phyloP scores from a whole-genome alignment of 2,113 vertebrate genomes.

The Catharus minimus region DNA sequence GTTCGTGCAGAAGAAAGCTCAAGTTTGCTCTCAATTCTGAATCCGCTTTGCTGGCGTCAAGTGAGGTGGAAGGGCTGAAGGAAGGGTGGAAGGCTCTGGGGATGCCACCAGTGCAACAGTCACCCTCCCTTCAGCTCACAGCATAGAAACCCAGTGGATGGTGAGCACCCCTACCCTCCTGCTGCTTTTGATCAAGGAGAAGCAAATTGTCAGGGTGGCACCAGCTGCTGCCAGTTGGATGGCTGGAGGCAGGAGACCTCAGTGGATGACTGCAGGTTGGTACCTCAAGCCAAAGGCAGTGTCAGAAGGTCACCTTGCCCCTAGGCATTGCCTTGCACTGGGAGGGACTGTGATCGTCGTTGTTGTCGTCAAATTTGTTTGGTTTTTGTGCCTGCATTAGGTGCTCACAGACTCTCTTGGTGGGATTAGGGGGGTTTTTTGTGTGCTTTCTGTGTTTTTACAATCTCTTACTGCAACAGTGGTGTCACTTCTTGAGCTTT shows the following conservation, averaged over 20 bases:
- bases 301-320: background rate
- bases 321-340: background rate
- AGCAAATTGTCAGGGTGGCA: fast-evolving
- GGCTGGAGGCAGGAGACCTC: background rate
- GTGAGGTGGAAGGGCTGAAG: background rate
- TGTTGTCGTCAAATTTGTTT: background rate
- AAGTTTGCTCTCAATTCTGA: background rate
- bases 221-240: background rate
- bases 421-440: background rate
- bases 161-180: background rate
- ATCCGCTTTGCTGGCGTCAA: fast-evolving
- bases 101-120: fast-evolving
- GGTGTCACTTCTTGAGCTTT: background rate
- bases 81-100: fast-evolving
- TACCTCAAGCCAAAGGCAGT: background rate
- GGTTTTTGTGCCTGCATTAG: fast-evolving
- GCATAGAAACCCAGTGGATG: fast-evolving
- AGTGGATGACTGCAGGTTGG: fast-evolving
- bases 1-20: background rate
- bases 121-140: background rate
- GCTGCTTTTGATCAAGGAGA: background rate
- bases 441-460: background rate
- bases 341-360: background rate
- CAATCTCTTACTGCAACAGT: background rate
- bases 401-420: background rate